phyloP scores from a whole-genome alignment of 2,888 invertebrate species.

The Ectropis crepuscularia region DNA sequence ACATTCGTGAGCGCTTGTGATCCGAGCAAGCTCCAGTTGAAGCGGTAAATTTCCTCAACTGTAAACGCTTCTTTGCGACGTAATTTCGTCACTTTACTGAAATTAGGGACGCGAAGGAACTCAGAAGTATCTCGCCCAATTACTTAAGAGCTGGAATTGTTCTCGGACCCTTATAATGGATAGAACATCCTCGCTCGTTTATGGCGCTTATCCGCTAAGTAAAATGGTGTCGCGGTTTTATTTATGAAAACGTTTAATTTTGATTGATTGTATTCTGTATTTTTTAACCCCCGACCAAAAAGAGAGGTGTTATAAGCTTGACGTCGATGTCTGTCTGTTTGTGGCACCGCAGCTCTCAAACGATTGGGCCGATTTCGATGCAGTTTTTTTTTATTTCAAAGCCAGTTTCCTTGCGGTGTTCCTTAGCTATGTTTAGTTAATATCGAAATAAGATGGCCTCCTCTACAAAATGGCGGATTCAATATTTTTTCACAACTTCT shows the following conservation, averaged over 20 bases:
- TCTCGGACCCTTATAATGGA: slow-evolving; percentile 40
- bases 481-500: too few species aligned
- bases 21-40: slow-evolving; percentile 16
- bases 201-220: slow-evolving; percentile 28
- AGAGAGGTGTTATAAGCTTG: too few species aligned
- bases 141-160: slow-evolving; percentile 42
- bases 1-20: slow-evolving; percentile 8
- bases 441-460: too few species aligned
- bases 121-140: slow-evolving; percentile 39
- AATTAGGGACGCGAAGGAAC: slow-evolving; percentile 40
- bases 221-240: slow-evolving; percentile 12
- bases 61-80: slow-evolving; percentile 32
- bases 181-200: slow-evolving; percentile 30
- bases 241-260: not conserved
- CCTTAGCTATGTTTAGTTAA: too few species aligned
- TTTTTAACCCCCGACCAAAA: too few species aligned
- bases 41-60: slow-evolving; percentile 22
- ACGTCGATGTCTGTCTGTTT: too few species aligned
- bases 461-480: too few species aligned
- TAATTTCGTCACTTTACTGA: slow-evolving; percentile 38
- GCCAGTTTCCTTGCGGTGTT: too few species aligned
- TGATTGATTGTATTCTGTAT: not conserved
- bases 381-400: too few species aligned
- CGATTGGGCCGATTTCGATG: too few species aligned
- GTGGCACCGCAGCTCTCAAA: too few species aligned